Evolutionary conservation across 2,797 vertebrate genomes (phyloP).

Genomic region (Sebastes minor): DNA sequence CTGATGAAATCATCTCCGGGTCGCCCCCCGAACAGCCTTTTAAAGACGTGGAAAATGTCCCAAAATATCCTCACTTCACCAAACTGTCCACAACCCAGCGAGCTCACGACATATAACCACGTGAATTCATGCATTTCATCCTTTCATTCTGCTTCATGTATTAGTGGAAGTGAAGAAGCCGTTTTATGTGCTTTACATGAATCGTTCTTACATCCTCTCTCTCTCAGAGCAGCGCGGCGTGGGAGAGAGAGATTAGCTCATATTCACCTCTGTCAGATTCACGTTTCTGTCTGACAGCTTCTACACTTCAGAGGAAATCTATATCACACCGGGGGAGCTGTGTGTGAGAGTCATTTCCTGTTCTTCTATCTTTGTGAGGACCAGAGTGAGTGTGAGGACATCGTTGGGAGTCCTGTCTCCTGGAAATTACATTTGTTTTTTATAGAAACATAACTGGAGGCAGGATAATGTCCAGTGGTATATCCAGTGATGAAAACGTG

Average conservation of each 20-base stretch:
- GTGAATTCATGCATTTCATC: neutral
- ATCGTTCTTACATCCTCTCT: neutral
- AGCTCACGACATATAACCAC: neutral
- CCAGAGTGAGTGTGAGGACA: neutral
- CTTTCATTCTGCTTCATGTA: neutral
- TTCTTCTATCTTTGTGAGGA: neutral
- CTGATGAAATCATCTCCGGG: neutral
- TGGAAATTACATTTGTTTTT: neutral
- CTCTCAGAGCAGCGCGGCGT: neutral
- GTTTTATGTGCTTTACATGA: neutral
- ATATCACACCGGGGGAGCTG: neutral
- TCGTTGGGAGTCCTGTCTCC: neutral
- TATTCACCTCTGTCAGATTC: constrained; percentile 26
- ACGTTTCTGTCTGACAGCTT: constrained; percentile 9
- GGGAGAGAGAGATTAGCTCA: constrained; percentile 10
- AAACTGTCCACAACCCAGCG: neutral
- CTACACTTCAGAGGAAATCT: neutral
- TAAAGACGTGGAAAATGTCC: neutral
- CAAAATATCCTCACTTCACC: neutral
- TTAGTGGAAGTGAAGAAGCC: neutral
- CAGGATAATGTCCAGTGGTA: neutral
- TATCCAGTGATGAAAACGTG: neutral
- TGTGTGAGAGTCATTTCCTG: neutral
- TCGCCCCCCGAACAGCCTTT: neutral
- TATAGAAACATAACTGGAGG: neutral